A percentile compares a stretch with the other conserved stretches of the same genome.
Evolutionary conservation across 2,113 vertebrate species (phyloP).

Genomic region (Tupaia chinensis): DNA sequence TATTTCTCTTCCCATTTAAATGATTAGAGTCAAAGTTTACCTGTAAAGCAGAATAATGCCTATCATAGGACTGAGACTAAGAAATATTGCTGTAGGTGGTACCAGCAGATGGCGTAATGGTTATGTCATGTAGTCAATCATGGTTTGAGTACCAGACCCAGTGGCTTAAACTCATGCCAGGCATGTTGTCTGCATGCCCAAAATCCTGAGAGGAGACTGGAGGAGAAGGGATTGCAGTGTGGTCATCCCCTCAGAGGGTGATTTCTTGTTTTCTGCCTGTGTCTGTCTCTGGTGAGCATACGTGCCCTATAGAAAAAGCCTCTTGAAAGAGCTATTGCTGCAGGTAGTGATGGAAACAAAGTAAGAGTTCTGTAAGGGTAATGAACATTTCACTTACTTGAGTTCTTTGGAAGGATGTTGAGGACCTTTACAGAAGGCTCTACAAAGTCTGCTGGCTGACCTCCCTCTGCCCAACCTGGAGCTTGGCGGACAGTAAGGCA

Average conservation of each 20-base stretch:
- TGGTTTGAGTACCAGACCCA: too few species aligned
- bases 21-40: background rate
- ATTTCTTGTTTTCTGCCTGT: too few species aligned
- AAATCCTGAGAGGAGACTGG: too few species aligned
- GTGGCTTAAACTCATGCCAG: too few species aligned
- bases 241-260: too few species aligned
- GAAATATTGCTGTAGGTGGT: background rate
- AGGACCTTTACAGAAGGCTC: background rate
- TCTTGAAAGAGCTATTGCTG: background rate
- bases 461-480: background rate
- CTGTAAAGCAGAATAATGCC: background rate
- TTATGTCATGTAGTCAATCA: too few species aligned
- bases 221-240: too few species aligned
- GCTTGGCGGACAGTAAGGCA: background rate
- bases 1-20: background rate
- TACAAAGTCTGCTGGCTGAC: background rate
- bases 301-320: too few species aligned
- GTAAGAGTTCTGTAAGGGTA: background rate
- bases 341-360: background rate
- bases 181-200: too few species aligned
- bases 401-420: background rate
- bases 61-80: background rate
- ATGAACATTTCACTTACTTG: background rate
- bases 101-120: too few species aligned
- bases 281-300: too few species aligned